These are phyloP conservation scores for Pteria penguin DNA, from an alignment of 2,888 invertebrate species.

Conservation along the genomic window DNA sequence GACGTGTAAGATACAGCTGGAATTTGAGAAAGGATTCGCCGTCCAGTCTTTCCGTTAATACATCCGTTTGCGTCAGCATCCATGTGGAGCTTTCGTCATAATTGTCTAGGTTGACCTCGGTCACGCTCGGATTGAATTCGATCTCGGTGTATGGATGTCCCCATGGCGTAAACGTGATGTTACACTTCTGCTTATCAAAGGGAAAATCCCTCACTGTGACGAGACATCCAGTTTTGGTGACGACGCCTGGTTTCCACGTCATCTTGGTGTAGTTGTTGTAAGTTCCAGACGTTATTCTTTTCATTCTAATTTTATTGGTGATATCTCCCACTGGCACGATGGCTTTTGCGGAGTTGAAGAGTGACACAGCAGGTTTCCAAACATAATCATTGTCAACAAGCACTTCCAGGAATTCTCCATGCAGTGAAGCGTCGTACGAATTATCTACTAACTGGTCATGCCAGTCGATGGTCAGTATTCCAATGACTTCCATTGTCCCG, in stretches of 20 bases:
- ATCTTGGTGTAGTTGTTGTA: not conserved
- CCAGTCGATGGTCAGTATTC: constrained; percentile 31
- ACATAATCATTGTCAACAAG: constrained; percentile 22
- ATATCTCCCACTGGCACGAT: constrained; percentile 30
- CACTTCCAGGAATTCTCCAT: constrained; percentile 30
- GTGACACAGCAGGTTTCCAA: constrained; percentile 32
- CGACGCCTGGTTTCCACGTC: constrained; percentile 34
- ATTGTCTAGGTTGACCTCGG: constrained; percentile 1
- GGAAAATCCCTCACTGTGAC: constrained; percentile 33
- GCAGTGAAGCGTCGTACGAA: constrained; percentile 10
- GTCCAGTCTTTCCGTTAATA: constrained; percentile 7
- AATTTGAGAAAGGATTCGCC: constrained; percentile 12
- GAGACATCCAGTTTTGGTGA: constrained; percentile 35
- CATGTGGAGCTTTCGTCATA: constrained; percentile 33
- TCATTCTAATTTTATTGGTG: constrained; percentile 19
- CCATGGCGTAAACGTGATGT: constrained; percentile 38
- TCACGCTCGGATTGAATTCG: not conserved
- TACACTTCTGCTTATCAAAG: constrained; percentile 38
- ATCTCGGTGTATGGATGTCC: constrained; percentile 29
- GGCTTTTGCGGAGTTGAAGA: constrained; percentile 35
- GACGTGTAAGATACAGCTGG: constrained; percentile 10
- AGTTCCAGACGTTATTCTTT: not conserved
- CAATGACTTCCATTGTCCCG: constrained; percentile 39
- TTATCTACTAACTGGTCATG: constrained; percentile 26
- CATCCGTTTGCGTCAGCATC: constrained; percentile 14